phyloP scores from a whole-genome alignment of 2,797 vertebrate genomes.

The Cyprinodon diabolis region DNA sequence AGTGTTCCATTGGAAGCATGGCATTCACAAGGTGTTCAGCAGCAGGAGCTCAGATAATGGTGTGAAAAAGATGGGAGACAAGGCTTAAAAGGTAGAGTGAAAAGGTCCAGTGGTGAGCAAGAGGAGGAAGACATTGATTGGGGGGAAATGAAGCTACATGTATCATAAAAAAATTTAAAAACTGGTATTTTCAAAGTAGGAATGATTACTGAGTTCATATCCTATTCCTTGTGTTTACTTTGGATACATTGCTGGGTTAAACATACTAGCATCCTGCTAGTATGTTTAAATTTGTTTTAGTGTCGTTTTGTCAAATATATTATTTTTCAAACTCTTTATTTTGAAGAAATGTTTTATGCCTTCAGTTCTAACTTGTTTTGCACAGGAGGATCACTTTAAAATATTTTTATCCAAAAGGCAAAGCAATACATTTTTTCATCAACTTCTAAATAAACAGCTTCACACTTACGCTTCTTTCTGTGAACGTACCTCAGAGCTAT shows the following conservation, averaged over 20 bases:
- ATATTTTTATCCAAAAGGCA: background rate
- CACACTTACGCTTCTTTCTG: background rate
- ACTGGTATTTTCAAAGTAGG: too few relatives aligned
- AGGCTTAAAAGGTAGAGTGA: background rate
- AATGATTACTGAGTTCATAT: too few relatives aligned
- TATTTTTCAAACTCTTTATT: too few relatives aligned
- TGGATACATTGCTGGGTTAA: too few relatives aligned
- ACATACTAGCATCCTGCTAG: too few relatives aligned
- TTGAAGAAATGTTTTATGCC: too few relatives aligned
- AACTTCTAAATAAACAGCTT: background rate
- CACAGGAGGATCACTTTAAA: too few relatives aligned
- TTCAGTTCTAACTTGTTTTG: too few relatives aligned
- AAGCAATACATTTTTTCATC: background rate
- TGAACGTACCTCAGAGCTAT: background rate
- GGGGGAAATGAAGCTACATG: background rate
- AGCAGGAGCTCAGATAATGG: background rate
- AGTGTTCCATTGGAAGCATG: background rate
- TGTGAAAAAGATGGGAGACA: background rate
- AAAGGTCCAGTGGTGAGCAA: background rate
- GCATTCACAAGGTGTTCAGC: background rate
- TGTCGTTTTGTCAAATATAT: too few relatives aligned
- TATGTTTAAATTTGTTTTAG: too few relatives aligned
- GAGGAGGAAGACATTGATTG: background rate
- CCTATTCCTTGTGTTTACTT: too few relatives aligned
- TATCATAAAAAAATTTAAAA: background rate